These are phyloP conservation scores for Delphinus delphis DNA, from an alignment of 2,113 vertebrate genomes.

Conservation along the genomic window DNA sequence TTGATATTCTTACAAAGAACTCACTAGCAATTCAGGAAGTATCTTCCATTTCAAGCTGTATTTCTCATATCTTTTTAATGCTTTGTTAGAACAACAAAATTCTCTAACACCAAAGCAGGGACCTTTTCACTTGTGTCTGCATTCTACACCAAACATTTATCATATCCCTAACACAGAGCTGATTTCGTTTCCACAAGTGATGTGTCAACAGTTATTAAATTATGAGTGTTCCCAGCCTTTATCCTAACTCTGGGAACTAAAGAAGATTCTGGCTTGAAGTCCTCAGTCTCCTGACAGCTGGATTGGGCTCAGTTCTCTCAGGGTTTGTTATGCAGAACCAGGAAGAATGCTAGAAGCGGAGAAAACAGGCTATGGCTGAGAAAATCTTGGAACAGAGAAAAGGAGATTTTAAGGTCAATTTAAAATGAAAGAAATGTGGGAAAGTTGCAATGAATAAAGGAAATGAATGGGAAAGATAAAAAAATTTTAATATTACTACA, in stretches of 20 bases:
- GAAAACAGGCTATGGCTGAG: background rate
- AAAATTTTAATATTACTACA: background rate
- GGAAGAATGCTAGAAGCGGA: background rate
- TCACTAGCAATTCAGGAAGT: background rate
- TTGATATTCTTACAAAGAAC: background rate
- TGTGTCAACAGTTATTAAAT: conserved; percentile 15
- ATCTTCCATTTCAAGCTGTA: conserved; percentile 35
- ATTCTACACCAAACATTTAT: conserved; percentile 4
- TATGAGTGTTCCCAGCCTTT: background rate
- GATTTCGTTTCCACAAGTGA: background rate
- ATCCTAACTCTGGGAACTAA: background rate
- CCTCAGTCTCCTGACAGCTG: background rate
- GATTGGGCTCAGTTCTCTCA: background rate
- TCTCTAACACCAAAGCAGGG: background rate
- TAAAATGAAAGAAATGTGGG: background rate
- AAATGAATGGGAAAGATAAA: background rate
- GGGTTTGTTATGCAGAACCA: background rate
- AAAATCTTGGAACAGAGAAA: background rate
- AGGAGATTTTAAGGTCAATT: background rate
- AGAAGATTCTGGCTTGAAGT: background rate
- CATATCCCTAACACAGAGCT: background rate
- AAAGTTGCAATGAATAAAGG: background rate
- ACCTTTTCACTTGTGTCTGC: background rate
- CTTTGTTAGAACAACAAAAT: background rate
- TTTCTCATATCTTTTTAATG: conserved; percentile 9